These are phyloP conservation scores for Bombus sibiricus DNA, from an alignment of 1,140 invertebrate species.

Conservation along the genomic window DNA sequence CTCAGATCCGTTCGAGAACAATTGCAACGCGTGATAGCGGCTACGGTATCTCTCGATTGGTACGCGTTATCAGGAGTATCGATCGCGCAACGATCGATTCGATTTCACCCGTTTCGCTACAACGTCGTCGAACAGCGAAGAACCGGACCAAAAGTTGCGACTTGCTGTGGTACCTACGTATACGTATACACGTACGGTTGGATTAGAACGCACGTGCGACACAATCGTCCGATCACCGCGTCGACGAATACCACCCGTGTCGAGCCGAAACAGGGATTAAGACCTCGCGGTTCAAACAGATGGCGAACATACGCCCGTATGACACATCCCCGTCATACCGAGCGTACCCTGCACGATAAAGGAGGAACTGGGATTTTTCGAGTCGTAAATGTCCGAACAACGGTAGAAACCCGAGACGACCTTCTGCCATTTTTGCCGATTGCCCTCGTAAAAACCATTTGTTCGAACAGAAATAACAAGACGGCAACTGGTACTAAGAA, in stretches of 20 bases:
- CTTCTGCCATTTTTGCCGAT: background rate
- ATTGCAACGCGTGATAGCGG: background rate
- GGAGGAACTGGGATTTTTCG: background rate
- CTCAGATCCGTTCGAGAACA: background rate
- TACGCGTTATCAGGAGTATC: background rate
- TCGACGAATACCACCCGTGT: background rate
- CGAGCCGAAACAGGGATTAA: background rate
- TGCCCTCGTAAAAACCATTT: background rate
- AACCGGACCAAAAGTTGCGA: background rate
- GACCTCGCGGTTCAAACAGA: background rate
- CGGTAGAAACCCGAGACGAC: background rate
- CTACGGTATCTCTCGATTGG: background rate
- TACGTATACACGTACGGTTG: background rate
- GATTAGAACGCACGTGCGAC: no score
- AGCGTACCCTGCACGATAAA: background rate
- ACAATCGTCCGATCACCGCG: background rate
- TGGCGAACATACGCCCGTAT: background rate
- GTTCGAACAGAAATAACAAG: background rate
- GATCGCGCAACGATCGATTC: background rate
- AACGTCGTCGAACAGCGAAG: background rate
- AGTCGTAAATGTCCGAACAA: conserved; percentile 6
- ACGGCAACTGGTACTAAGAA: background rate
- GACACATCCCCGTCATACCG: background rate
- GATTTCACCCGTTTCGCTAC: background rate
- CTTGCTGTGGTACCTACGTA: background rate